phyloP scores from a whole-genome alignment of 2,888 invertebrate species.

The Lamproptera curius region DNA sequence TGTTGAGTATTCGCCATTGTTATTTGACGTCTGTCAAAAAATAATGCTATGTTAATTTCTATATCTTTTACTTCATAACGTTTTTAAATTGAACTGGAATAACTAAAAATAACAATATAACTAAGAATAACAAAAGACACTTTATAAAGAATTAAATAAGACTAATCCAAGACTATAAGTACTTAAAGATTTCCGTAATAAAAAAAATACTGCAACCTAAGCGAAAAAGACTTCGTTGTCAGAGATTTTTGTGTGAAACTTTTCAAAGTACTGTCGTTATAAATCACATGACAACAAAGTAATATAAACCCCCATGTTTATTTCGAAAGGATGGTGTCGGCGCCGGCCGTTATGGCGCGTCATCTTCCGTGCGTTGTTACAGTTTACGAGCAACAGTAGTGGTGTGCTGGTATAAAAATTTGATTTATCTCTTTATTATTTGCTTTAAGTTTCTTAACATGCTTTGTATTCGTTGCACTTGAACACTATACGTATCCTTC shows the following conservation, averaged over 20 bases:
- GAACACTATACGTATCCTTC: too few relatives aligned
- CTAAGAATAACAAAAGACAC: too few relatives aligned
- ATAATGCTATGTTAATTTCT: slow-evolving; percentile 18
- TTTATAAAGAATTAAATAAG: too few relatives aligned
- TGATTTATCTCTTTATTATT: too few relatives aligned
- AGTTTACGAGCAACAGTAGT: not conserved
- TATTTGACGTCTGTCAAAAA: slow-evolving; percentile 51
- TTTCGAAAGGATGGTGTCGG: not conserved
- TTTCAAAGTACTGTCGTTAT: not conserved
- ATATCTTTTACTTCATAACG: too few relatives aligned
- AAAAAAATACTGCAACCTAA: not conserved
- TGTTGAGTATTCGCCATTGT: slow-evolving; percentile 63
- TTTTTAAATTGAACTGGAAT: too few relatives aligned
- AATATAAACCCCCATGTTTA: not conserved
- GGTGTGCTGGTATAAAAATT: not conserved
- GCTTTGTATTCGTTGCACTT: not conserved
- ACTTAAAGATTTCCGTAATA: too few relatives aligned
- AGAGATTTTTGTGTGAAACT: not conserved
- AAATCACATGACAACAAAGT: slow-evolving; percentile 19
- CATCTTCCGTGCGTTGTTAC: not conserved
- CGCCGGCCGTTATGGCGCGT: not conserved
- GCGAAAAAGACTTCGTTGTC: not conserved
- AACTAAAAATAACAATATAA: too few relatives aligned
- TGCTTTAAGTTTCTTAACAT: too few relatives aligned
- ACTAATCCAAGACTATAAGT: too few relatives aligned